Evolutionary conservation across 2,797 vertebrate genomes (phyloP).

Genomic region (Pelochelys cantorii): DNA sequence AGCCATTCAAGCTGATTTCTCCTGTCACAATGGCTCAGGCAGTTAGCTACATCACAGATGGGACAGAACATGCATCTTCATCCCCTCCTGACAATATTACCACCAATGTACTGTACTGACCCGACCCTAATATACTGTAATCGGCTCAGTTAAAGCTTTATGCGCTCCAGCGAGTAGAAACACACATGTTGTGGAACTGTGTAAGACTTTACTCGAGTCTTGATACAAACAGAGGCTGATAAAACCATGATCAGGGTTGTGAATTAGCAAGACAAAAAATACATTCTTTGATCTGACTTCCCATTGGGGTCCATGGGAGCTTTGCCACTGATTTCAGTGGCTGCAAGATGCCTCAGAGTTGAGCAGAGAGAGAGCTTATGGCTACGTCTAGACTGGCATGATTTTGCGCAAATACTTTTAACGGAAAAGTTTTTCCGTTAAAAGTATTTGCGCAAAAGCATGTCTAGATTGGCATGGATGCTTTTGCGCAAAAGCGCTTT

Average conservation of each 20-base stretch:
- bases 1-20: not conserved
- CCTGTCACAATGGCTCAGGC: not conserved
- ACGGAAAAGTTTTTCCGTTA: too few species aligned
- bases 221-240: not conserved
- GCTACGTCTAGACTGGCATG: too few species aligned
- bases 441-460: too few species aligned
- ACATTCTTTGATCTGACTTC: not conserved
- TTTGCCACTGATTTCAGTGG: not conserved
- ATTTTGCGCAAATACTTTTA: too few species aligned
- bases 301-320: not conserved
- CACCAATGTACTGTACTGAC: accelerated
- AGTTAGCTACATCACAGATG: not conserved
- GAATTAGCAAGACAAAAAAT: not conserved
- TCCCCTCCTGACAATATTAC: not conserved
- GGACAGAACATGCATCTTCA: not conserved
- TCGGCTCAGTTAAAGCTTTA: not conserved
- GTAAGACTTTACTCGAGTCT: not conserved
- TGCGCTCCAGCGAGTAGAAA: not conserved
- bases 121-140: not conserved
- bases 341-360: not conserved
- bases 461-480: too few species aligned
- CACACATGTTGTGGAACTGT: not conserved
- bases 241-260: not conserved
- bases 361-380: not conserved
- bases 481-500: too few species aligned